Conservation (phyloP, 2,113 vertebrate genomes). For the Passerina amoena region DNA sequence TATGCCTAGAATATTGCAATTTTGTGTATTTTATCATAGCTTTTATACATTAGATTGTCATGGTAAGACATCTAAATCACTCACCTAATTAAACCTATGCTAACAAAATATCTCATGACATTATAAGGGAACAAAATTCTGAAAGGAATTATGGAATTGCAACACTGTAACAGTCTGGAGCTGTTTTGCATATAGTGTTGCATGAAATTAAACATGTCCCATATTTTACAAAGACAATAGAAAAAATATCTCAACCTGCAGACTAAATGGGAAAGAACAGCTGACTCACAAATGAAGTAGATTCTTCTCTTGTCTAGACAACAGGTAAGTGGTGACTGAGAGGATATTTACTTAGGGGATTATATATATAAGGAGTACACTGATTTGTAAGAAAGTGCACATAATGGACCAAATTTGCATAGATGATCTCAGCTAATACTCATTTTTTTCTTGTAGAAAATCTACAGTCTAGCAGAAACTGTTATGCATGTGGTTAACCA, state of each 20-base stretch:
- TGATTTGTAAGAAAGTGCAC: not conserved
- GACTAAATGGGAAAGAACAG: not conserved
- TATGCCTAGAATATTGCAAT: not conserved
- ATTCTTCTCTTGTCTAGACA: not conserved
- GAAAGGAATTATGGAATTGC: conserved; percentile 5
- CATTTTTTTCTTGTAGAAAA: not conserved
- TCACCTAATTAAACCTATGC: not conserved
- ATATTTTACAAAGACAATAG: not conserved
- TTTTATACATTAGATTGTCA: not conserved
- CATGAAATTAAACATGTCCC: not conserved
- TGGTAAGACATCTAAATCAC: conserved; percentile 33
- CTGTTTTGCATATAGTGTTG: not conserved
- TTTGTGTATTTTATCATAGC: not conserved
- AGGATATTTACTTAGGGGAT: not conserved
- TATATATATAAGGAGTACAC: not conserved
- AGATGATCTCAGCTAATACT: not conserved
- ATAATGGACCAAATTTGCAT: not conserved
- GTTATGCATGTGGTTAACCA: not conserved
- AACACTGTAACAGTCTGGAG: not conserved
- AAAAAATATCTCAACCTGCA: not conserved
- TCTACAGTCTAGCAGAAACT: not conserved
- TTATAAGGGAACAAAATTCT: not conserved
- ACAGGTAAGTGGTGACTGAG: not conserved
- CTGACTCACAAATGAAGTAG: not conserved
- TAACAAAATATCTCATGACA: not conserved